Evolutionary conservation across 2,113 vertebrate species (phyloP).

Genomic region (Chaetura pelagica): DNA sequence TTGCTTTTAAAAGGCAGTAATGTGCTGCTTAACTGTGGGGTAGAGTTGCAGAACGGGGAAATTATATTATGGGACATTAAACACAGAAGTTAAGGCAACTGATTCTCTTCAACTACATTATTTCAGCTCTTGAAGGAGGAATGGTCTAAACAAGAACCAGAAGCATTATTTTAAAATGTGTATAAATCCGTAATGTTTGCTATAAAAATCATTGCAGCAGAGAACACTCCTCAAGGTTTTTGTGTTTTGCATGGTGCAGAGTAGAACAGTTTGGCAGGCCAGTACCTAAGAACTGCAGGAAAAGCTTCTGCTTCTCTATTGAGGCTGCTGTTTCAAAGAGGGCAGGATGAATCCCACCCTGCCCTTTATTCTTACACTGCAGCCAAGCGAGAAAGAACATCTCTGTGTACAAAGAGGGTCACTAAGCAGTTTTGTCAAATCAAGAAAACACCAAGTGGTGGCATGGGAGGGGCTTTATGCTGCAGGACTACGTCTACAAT

Average conservation of each 20-base stretch:
- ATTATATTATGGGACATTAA: not conserved
- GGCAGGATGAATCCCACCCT: not conserved
- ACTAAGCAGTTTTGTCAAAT: not conserved
- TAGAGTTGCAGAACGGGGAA: not conserved
- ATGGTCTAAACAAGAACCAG: not conserved
- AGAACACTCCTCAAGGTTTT: not conserved
- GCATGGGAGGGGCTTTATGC: not conserved
- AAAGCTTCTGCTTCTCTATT: not conserved
- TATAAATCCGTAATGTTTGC: not conserved
- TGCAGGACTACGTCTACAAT: not conserved
- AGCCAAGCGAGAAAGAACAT: fast-evolving
- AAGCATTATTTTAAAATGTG: not conserved
- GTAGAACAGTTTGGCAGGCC: not conserved
- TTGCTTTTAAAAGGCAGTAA: not conserved
- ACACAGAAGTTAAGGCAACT: not conserved
- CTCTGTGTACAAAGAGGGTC: not conserved
- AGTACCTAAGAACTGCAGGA: not conserved
- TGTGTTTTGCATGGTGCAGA: not conserved
- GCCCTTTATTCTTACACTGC: not conserved
- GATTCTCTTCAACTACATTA: not conserved
- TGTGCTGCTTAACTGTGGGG: not conserved
- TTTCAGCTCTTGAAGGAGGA: not conserved
- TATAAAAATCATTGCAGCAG: not conserved
- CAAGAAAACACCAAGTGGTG: not conserved
- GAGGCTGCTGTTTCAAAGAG: not conserved